Conservation (phyloP, 2,888 invertebrate genomes). For the Anaspis maculata region DNA sequence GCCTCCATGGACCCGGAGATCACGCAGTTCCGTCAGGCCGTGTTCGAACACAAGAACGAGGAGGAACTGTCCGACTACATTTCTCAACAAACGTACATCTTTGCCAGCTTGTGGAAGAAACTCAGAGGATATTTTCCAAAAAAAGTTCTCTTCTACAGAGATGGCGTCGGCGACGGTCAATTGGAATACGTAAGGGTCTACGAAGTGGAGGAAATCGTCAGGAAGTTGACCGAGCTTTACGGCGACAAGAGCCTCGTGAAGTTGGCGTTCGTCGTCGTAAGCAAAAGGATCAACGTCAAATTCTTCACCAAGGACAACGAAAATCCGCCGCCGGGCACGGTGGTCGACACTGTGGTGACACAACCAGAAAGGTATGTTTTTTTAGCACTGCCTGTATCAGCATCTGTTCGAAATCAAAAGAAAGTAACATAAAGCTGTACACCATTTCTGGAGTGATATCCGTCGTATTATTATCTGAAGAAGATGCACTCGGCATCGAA, state of each 20-base stretch:
- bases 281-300: constrained; percentile 79
- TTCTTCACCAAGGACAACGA: constrained; percentile 54
- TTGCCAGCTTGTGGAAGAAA: constrained; percentile 45
- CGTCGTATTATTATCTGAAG: too few species aligned
- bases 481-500: too few species aligned
- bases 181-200: constrained; percentile 66
- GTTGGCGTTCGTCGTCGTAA: constrained; percentile 75
- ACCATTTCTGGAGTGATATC: too few species aligned
- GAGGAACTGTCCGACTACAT: constrained; percentile 72
- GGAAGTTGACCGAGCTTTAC: constrained; percentile 49
- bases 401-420: too few species aligned
- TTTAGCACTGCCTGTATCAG: too few species aligned
- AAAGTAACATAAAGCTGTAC: too few species aligned
- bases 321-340: constrained; percentile 72
- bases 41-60: constrained; percentile 62
- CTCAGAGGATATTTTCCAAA: constrained; percentile 49
- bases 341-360: too few species aligned
- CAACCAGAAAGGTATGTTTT: constrained; percentile 55
- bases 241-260: constrained; percentile 36
- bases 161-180: constrained; percentile 93
- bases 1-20: constrained; percentile 54
- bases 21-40: constrained; percentile 65
- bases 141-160: constrained; percentile 75
- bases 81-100: constrained; percentile 50
- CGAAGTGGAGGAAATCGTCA: constrained; percentile 58